phyloP scores from a whole-genome alignment of 2,797 vertebrate genomes.

The Aythya fuligula region DNA sequence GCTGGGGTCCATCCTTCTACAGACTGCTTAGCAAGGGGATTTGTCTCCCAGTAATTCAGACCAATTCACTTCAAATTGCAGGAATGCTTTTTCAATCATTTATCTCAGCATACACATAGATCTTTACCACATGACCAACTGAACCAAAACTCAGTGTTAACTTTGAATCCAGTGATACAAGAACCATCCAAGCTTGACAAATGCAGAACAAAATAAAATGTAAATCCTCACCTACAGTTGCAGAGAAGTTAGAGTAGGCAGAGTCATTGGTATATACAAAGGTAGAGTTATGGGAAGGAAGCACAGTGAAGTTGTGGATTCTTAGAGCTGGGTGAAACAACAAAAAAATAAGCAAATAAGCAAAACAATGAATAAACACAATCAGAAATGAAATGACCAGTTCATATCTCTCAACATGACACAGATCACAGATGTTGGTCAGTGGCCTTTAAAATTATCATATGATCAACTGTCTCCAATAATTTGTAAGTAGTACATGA shows the following conservation, averaged over 20 bases:
- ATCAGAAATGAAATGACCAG: slow-evolving; percentile 17
- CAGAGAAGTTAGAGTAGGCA: slow-evolving; percentile 98
- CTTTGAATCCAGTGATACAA: not conserved
- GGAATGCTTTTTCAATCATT: accelerated
- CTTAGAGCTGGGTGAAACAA: slow-evolving; percentile 89
- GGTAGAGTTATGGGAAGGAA: slow-evolving; percentile 93
- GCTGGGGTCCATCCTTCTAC: accelerated
- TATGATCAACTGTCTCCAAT: not conserved
- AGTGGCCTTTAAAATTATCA: not conserved
- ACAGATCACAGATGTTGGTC: not conserved
- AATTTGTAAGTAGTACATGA: not conserved
- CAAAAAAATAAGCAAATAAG: slow-evolving; percentile 78
- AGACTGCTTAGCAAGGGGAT: not conserved
- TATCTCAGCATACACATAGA: accelerated
- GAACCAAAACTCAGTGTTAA: not conserved
- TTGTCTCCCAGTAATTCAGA: not conserved
- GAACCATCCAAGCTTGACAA: not conserved
- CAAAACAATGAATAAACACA: slow-evolving; percentile 79
- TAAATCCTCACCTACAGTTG: slow-evolving; percentile 95
- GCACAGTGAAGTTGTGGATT: slow-evolving; percentile 98
- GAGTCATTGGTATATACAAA: slow-evolving; percentile 98
- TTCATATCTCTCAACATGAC: slow-evolving; percentile 74
- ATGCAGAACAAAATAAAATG: not conserved
- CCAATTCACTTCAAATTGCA: not conserved
- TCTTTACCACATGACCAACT: no score